Base-by-base conservation (phyloP, 2,888 invertebrate species). In the Athetis lepigone region DNA sequence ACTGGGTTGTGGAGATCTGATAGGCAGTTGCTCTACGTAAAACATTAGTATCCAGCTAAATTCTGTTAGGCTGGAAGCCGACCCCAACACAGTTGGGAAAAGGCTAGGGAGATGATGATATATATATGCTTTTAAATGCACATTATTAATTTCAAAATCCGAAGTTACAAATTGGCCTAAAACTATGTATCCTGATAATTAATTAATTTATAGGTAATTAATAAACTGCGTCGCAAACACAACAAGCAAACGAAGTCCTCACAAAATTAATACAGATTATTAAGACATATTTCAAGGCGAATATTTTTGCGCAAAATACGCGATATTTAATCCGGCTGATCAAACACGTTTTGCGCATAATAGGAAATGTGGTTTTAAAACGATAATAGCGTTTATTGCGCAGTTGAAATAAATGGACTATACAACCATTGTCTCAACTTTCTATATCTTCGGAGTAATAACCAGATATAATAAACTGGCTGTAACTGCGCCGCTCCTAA, bases 261-360 rank as follows among this genome's bases (percentile, higher is more conserved):
- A 11, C 8, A 49, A 49, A 18, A 50, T 21, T 33, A 36, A 36
- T 5, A 56, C 2, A 11, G 46, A 51, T 51, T 40, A 58, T 11
- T 11, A 23, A 7, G 4, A 36, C 16, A 70, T 66, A 39, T 40
- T 67, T 46, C 61, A 72, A 68, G 58, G 73, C 9, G 4, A 68
- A 40, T 25, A 25, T 72, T 55, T 55, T 21, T 60, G 56, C 21
- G 43, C 52, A 33, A 59, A 65, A 54, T 63, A 7, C 19, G 21
- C 51, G 33, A 49, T 37, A 19, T 50, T 29, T 25, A 37, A 50
- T 40, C 7, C 42, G 25, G 16, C 39, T 68, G 70, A 49, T 21
- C 36, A 70, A 62, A 72, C 54, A 55, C 9, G 29, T 50, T 54
- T 11, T 46, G 36, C 40, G 49, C 19, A 13, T 7, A 66, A 56